These are phyloP conservation scores for Grammomys surdaster DNA, from an alignment of 2,113 vertebrate genomes.

Conservation along the genomic window DNA sequence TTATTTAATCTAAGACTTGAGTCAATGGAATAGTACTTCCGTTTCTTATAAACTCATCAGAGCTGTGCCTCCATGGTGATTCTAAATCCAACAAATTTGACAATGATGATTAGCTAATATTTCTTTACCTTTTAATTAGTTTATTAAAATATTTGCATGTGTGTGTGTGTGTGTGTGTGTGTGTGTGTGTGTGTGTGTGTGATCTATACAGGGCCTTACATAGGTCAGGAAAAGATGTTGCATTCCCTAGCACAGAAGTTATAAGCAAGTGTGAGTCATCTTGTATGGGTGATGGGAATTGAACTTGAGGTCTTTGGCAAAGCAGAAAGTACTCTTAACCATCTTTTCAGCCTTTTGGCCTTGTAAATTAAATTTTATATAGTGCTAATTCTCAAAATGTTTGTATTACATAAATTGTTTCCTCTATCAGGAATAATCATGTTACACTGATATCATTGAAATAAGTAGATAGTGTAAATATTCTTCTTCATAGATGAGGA, in stretches of 20 bases:
- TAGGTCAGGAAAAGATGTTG: background rate
- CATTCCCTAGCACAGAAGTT: background rate
- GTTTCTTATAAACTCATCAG: background rate
- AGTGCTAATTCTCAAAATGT: background rate
- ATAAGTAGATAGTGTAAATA: background rate
- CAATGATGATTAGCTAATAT: background rate
- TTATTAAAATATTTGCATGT: background rate
- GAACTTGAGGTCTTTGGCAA: background rate
- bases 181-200: background rate
- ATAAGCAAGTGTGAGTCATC: background rate
- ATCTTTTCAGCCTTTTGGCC: background rate
- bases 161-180: fast-evolving
- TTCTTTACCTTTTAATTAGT: background rate
- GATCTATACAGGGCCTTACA: too few relatives aligned
- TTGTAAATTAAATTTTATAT: background rate
- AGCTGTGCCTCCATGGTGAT: background rate
- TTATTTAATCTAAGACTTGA: background rate
- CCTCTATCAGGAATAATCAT: background rate
- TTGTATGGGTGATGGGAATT: background rate
- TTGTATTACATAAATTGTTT: background rate
- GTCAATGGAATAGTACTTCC: background rate
- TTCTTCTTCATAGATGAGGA: background rate
- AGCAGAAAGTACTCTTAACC: background rate
- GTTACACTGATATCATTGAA: background rate
- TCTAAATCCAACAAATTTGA: background rate